Evolutionary conservation across 2,113 vertebrate species (phyloP).

Genomic region (Sceloporus undulatus): DNA sequence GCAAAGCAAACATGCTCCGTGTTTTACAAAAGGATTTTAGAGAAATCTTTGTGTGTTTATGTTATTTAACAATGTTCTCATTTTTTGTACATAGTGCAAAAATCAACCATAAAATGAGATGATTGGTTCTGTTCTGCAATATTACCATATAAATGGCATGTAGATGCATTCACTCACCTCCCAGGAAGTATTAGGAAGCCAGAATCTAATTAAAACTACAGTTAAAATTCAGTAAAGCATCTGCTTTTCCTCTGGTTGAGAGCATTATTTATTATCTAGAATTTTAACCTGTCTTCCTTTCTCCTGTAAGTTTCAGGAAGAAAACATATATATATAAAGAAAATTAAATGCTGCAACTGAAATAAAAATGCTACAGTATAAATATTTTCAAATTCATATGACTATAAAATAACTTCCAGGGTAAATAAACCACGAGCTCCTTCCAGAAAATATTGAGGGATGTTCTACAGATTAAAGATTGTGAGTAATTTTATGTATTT

Average conservation of each 20-base stretch:
- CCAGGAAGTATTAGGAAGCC: slow-evolving; percentile 1
- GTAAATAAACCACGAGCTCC: neutral
- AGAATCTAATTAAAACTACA: slow-evolving; percentile 52
- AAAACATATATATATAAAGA: neutral
- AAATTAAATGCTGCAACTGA: slow-evolving; percentile 1
- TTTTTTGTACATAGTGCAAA: slow-evolving; percentile 25
- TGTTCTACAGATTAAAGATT: neutral
- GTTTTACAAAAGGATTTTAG: slow-evolving; percentile 19
- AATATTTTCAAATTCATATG: neutral
- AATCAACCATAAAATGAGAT: slow-evolving; percentile 46
- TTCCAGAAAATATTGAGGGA: neutral
- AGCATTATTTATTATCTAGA: slow-evolving; percentile 5
- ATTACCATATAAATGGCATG: slow-evolving; percentile 36
- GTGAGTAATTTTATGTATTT: neutral
- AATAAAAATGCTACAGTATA: neutral
- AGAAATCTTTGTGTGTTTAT: neutral
- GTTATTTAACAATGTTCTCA: slow-evolving; percentile 1
- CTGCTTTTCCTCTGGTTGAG: slow-evolving; percentile 38
- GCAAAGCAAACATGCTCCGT: neutral
- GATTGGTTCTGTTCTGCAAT: slow-evolving; percentile 40
- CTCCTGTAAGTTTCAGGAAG: neutral
- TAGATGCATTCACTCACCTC: slow-evolving; percentile 45
- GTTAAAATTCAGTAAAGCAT: slow-evolving; percentile 45
- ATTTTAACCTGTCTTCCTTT: slow-evolving; percentile 2
- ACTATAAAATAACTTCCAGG: neutral